These are phyloP conservation scores for Aegithalos caudatus DNA, from an alignment of 2,113 vertebrate genomes.

Conservation along the genomic window DNA sequence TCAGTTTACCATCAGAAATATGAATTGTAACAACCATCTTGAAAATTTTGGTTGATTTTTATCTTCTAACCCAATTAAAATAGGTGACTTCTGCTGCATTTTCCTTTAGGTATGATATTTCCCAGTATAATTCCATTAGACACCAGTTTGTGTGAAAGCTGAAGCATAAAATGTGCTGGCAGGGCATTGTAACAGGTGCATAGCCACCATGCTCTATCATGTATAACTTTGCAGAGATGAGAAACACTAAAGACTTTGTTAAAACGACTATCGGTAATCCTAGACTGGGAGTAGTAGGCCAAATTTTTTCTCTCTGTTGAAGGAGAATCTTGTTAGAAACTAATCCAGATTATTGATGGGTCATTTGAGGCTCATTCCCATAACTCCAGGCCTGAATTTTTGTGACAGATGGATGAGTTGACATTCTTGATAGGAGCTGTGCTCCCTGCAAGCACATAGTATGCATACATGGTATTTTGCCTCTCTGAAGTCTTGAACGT, in stretches of 20 bases:
- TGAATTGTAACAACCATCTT: not conserved
- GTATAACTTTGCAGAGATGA: not conserved
- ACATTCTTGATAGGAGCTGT: constrained; percentile 12
- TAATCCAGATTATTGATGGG: constrained; percentile 23
- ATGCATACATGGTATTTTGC: constrained; percentile 14
- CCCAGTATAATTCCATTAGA: not conserved
- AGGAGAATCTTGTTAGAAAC: constrained; percentile 7
- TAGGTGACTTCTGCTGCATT: not conserved
- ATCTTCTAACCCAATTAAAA: not conserved
- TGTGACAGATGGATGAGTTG: constrained; percentile 19
- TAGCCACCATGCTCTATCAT: not conserved
- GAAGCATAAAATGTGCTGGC: not conserved
- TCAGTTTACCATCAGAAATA: not conserved
- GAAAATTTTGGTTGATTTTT: not conserved
- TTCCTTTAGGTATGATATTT: not conserved
- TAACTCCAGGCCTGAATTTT: not conserved
- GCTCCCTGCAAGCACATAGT: not conserved
- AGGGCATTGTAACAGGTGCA: not conserved
- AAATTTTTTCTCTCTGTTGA: not conserved
- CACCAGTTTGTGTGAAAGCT: not conserved
- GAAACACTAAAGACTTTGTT: not conserved
- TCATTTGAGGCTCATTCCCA: constrained; percentile 17
- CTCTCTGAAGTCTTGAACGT: not conserved
- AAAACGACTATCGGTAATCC: not conserved
- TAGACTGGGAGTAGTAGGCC: not conserved